Evolutionary conservation across 2,888 invertebrate genomes (phyloP), one percentile per base, ranked within the genome.

Genomic region (Drosophila borealis): DNA sequence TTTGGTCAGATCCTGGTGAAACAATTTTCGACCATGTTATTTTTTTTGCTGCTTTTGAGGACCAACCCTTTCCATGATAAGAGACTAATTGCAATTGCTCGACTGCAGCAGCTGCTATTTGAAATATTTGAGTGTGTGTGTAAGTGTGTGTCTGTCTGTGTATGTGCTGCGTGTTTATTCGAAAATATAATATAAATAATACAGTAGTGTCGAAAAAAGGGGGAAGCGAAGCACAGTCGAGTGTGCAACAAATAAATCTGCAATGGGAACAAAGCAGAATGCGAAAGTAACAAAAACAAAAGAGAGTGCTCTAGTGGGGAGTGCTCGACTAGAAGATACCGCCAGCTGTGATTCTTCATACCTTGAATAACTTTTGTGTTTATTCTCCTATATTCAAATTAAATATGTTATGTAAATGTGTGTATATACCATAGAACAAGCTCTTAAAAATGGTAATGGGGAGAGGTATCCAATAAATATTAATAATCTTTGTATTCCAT

Each of bases 161-260:
- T 44, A 29, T 51, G 17, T 41, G 8, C 17, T 34, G 34, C 39
- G 36, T 19, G 46, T 46, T 42, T 57, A 64, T 70, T 55, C 41
- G 51, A 53, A 17, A 17, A 17, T 17, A 17, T 17, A 1, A 17
- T 17, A 17, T 17, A 17, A 17, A 17, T 17, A 17, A 17, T 17
- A 17, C 17, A 17, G 17, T 17, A 17, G 17, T 17, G 74, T 50
- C 69, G 45, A 60, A 54, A 54, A 14, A 44, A 17, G 39, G 53
- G 39, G 44, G 36, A 2, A 17, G 46, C 19, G 25, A 19, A 39
- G 61, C 36, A 6, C 66, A 62, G 63, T 53, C 51, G 46, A 42
- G 55, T 50, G 72, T 79, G 80, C 82, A 79, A 55, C 77, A 71
- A 87, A 85, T 74, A 77, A 79, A 88, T 78, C 76, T 70, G 82